Conservation (phyloP, 64 coral and sea anemone genomes). For the Astreopora myriophthalma region DNA sequence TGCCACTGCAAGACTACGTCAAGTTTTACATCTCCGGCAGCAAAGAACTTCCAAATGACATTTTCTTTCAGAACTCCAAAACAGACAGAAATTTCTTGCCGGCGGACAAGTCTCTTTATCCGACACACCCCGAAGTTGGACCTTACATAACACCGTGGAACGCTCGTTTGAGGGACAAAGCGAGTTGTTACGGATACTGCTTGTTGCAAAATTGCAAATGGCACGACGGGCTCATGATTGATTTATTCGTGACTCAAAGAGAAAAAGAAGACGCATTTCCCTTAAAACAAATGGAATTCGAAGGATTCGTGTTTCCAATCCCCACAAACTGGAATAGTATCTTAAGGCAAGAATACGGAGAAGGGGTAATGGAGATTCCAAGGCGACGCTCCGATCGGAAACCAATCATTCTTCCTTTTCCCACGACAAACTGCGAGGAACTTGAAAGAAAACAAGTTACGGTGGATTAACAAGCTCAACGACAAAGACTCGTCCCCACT, state of each 20-base stretch:
- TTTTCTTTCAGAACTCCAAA: constrained; percentile 59
- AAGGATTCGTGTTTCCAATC: constrained; percentile 49
- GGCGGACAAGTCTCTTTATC: not conserved
- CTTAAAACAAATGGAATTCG: constrained; percentile 42
- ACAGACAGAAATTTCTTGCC: not conserved
- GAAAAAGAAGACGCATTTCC: not conserved
- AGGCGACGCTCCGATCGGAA: not conserved
- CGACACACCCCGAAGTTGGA: not conserved
- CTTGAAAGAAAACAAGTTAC: not conserved
- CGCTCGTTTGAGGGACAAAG: constrained; percentile 14
- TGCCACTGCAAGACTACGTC: constrained; percentile 41
- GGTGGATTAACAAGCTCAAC: not conserved
- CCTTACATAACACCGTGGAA: not conserved
- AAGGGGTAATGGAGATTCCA: not conserved
- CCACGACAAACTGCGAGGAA: not conserved
- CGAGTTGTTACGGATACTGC: constrained; percentile 37
- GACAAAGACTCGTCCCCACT: too few relatives aligned
- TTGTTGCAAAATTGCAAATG: constrained; percentile 23
- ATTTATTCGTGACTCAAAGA: constrained; percentile 45
- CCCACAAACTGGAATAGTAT: constrained; percentile 41
- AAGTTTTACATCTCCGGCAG: constrained; percentile 21
- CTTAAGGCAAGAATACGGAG: constrained; percentile 12
- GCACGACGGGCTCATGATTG: constrained; percentile 52
- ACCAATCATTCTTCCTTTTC: not conserved
- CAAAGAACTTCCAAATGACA: constrained; percentile 32